Percentiles rank a stretch among this genome's conserved stretches.
Conservation (phyloP, 2,888 invertebrate species). For the Anthophora plumipes region DNA sequence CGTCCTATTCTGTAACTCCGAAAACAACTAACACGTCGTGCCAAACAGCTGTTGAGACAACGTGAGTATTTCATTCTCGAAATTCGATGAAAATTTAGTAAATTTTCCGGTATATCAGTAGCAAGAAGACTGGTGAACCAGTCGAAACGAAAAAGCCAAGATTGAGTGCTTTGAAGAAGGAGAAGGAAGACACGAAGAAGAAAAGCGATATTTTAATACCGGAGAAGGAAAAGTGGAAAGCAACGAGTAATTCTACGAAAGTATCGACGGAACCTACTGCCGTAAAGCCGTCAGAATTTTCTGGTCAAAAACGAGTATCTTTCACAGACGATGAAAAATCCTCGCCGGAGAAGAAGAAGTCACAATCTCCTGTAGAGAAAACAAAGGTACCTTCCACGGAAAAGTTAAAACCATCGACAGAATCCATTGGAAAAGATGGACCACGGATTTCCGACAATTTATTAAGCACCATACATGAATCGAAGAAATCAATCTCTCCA, state of each 20-base stretch:
- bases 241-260: not conserved
- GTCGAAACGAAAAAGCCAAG: not conserved
- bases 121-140: not conserved
- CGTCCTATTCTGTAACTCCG: conserved; percentile 24
- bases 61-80: conserved; percentile 15
- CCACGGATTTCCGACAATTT: not conserved
- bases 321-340: too few species aligned
- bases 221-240: not conserved
- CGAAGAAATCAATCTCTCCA: not conserved
- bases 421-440: not conserved
- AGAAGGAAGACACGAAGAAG: not conserved
- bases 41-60: not conserved
- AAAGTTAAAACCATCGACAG: not conserved
- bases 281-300: not conserved
- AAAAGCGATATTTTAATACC: not conserved
- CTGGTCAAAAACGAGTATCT: too few species aligned
- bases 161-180: not conserved
- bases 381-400: not conserved
- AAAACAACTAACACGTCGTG: conserved; percentile 1
- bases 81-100: too few species aligned
- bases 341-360: not conserved
- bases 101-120: not conserved
- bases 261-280: not conserved
- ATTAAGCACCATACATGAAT: not conserved
- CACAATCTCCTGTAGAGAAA: not conserved